Evolutionary conservation across 1,140 invertebrate species (phyloP), one percentile per base, ranked within the genome.

Genomic region (Anoplophora glabripennis): DNA sequence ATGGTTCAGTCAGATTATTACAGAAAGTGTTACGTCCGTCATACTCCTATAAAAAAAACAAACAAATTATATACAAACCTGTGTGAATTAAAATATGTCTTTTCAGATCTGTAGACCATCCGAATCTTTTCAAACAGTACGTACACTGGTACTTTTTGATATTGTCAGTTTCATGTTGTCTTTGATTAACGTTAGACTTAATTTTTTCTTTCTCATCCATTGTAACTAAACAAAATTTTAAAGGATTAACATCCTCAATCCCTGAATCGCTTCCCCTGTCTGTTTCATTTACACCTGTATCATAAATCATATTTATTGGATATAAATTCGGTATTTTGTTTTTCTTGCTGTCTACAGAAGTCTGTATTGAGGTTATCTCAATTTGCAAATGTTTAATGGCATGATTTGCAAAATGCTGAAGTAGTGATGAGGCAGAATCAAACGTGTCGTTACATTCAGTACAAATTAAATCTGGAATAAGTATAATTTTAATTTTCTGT

Each of bases 341-440:
- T 18, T 18, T 55, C 21, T 57, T 61, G 12, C 36, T 15, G 21
- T 28, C 21, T 28, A 28, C 21, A 28, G 2, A 28, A 28, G 21
- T 28, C 5, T 28, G 2, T 28, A 28, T 28, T 28, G 21, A 28
- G 21, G 21, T 28, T 28, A 28, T 28, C 21, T 40, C 18, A 34
- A 17, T 40, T 33, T 14, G 17, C 12, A 57, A 56, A 37, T 51
- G 28, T 28, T 55, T n/a, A 18, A 54, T 45, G 15, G 44, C 62
- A 34, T 61, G 62, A 15, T 28, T 53, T 34, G 57, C 62, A 45
- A 60, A 64, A 53, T 60, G 58, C 47, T 61, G 47, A 1, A 64
- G 42, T 35, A 61, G 53, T 9, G 34, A 34, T 10, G 61, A 47
- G 1, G 61, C 61, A n/a, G 57, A 41, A 33, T 52, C 18, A 38